Conservation (phyloP, 2,888 invertebrate species). For the Drosophila cognata region DNA sequence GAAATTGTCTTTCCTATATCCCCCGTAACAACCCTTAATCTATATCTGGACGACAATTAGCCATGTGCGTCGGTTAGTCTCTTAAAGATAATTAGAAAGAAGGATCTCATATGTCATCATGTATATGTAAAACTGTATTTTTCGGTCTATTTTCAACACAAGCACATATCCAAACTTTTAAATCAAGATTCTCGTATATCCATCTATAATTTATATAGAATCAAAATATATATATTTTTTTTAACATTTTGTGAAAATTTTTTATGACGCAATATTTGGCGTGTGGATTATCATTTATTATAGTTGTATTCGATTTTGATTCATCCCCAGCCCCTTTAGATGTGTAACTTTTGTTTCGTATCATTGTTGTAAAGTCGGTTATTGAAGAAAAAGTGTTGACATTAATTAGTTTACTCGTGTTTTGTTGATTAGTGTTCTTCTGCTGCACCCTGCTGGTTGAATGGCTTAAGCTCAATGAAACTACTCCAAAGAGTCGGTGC, state of each 20-base stretch:
- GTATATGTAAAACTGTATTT: not conserved
- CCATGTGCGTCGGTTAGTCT: not conserved
- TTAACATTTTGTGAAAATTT: not conserved
- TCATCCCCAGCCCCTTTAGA: not conserved
- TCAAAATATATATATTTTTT: accelerated
- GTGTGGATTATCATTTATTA: not conserved
- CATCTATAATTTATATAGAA: not conserved
- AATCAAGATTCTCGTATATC: not conserved
- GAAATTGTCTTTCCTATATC: too few relatives aligned
- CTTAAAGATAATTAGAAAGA: not conserved
- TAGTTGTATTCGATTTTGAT: not conserved
- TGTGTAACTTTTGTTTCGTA: not conserved
- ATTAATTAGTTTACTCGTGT: not conserved
- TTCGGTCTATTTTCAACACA: not conserved
- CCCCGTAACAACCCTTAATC: not conserved
- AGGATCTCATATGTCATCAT: not conserved
- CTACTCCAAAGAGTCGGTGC: not conserved
- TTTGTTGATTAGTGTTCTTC: not conserved
- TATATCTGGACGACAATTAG: not conserved
- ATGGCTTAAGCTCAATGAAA: constrained; percentile 21
- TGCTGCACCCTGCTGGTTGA: not conserved
- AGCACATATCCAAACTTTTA: not conserved
- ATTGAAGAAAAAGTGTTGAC: not conserved
- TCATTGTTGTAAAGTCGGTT: not conserved
- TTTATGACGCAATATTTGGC: not conserved